A percentile compares a stretch with the other conserved stretches of the same genome.
These are phyloP conservation scores for Branchipolynoe longqiensis DNA, from an alignment of 2,888 invertebrate species.

Conservation along the genomic window DNA sequence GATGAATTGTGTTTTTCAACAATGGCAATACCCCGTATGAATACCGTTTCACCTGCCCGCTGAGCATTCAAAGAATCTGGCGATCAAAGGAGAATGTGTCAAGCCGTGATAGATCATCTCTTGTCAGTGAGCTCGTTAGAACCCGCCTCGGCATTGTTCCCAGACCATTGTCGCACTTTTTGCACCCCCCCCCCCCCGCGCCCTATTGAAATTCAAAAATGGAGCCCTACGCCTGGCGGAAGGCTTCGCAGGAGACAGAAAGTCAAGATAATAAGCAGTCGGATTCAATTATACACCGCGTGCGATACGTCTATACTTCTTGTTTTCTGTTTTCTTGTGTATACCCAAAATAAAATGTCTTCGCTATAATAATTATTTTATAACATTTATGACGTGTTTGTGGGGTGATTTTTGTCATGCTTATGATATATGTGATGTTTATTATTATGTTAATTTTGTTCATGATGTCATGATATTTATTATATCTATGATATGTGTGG, in stretches of 20 bases:
- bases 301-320: too few species aligned
- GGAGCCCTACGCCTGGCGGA: constrained; percentile 23
- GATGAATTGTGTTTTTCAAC: constrained; percentile 52
- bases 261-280: constrained; percentile 54
- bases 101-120: constrained; percentile 41
- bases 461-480: too few species aligned
- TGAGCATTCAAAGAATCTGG: constrained; percentile 54
- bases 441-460: too few species aligned
- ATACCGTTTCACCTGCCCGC: constrained; percentile 44
- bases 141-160: too few species aligned
- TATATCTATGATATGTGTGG: too few species aligned
- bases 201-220: constrained; percentile 54
- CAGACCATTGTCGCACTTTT: constrained; percentile 44
- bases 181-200: too few species aligned
- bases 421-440: too few species aligned
- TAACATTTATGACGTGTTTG: too few species aligned
- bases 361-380: too few species aligned
- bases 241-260: not conserved
- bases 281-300: constrained; percentile 46
- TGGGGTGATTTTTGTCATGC: too few species aligned
- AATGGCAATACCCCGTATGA: constrained; percentile 48
- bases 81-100: constrained; percentile 55
- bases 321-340: too few species aligned
- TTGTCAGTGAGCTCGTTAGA: constrained; percentile 43
- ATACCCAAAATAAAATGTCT: too few species aligned